Conservation (phyloP, 2,888 invertebrate species). For the Chalcosyrphus nemorum region DNA sequence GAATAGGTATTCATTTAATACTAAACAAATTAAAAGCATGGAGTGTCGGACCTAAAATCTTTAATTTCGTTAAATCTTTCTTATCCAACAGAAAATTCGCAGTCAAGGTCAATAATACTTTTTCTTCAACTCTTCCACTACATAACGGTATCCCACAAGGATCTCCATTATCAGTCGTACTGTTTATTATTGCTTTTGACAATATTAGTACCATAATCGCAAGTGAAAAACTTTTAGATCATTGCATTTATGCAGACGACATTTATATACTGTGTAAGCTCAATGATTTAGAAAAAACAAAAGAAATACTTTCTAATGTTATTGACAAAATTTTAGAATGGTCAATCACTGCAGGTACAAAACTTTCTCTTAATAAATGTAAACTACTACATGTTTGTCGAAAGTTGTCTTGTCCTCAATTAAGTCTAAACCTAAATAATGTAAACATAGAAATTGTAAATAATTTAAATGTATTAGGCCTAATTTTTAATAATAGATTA, state of each 20-base stretch:
- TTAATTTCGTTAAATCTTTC: not conserved
- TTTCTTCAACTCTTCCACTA: too few species aligned
- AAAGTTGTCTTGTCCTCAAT: not conserved
- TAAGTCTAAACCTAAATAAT: not conserved
- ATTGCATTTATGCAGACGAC: not conserved
- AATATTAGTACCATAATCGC: not conserved
- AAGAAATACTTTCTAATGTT: not conserved
- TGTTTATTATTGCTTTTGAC: slow-evolving; percentile 12
- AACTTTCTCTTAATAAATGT: not conserved
- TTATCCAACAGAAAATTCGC: too few species aligned
- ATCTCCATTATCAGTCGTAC: not conserved
- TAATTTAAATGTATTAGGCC: not conserved
- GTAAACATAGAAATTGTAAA: not conserved
- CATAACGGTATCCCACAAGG: not conserved
- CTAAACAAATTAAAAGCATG: slow-evolving; percentile 16
- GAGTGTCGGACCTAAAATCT: not conserved
- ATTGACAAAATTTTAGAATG: not conserved
- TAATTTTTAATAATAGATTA: slow-evolving; percentile 10
- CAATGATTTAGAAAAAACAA: not conserved
- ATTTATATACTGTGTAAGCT: not conserved
- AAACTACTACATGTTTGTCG: slow-evolving; percentile 3
- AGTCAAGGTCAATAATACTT: too few species aligned
- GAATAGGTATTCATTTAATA: slow-evolving; percentile 9
- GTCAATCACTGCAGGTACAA: not conserved
- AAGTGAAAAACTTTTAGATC: too few species aligned